Percentiles rank a stretch among this genome's conserved stretches.
Conservation (phyloP, 2,113 vertebrate species). For the Tetrax tetrax region DNA sequence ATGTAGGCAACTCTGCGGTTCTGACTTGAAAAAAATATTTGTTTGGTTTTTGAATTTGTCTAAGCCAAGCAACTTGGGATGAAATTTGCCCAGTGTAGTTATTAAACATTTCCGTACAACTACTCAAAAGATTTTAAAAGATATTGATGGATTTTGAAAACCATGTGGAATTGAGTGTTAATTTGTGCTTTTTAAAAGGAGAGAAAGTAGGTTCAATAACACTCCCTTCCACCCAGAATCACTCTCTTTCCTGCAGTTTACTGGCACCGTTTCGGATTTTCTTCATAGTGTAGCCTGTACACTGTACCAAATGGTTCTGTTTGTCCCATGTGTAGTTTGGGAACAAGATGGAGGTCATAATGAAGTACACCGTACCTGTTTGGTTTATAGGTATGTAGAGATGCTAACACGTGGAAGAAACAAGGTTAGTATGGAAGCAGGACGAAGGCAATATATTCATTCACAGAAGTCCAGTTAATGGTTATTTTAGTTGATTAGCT, state of each 20-base stretch:
- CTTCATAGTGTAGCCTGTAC: neutral
- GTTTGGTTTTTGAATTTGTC: neutral
- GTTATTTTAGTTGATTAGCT: slow-evolving; percentile 59
- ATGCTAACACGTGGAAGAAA: neutral
- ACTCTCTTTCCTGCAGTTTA: neutral
- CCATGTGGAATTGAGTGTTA: neutral
- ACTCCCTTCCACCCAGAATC: neutral
- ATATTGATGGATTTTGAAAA: neutral
- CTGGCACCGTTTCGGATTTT: neutral
- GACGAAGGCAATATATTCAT: neutral
- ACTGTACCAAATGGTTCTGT: neutral
- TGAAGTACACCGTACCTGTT: neutral
- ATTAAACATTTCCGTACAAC: neutral
- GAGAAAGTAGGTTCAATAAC: neutral
- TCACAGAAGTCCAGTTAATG: slow-evolving; percentile 50
- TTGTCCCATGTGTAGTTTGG: neutral
- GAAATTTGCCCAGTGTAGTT: neutral
- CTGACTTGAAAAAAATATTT: neutral
- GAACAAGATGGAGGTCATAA: neutral
- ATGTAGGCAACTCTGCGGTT: neutral
- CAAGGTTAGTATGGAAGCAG: neutral
- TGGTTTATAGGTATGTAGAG: neutral
- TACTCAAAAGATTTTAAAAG: neutral
- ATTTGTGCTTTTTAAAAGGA: neutral
- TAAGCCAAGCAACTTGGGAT: neutral